A percentile compares a stretch with the other conserved stretches of the same genome.
These are phyloP conservation scores for Hipposideros larvatus DNA, from an alignment of 2,797 vertebrate genomes.

Conservation along the genomic window DNA sequence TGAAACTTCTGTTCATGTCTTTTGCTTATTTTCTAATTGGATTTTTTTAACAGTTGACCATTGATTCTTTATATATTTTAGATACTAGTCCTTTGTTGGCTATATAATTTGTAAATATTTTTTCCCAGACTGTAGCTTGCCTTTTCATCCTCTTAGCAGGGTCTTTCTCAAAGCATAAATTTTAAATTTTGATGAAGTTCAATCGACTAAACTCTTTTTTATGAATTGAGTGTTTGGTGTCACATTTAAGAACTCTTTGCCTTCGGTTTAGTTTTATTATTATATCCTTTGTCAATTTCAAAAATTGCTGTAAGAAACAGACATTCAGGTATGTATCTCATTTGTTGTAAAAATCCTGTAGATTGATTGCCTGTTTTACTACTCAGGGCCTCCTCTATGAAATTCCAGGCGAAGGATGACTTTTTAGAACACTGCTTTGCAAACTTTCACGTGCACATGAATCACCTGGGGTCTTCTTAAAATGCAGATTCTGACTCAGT, in stretches of 20 bases:
- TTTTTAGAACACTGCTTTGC: neutral
- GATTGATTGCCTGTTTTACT: neutral
- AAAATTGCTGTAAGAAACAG: neutral
- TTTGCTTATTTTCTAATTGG: constrained; percentile 18
- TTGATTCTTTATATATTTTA: neutral
- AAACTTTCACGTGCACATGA: neutral
- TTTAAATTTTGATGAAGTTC: constrained; percentile 48
- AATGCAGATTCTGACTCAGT: neutral
- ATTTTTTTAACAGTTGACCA: neutral
- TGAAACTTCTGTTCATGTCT: neutral
- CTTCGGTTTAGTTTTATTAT: constrained; percentile 1
- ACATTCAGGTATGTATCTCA: neutral
- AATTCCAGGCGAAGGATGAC: neutral
- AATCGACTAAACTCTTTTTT: neutral
- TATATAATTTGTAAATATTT: neutral
- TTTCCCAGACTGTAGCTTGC: neutral
- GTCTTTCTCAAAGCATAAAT: neutral
- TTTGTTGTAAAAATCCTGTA: neutral
- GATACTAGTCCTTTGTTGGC: neutral
- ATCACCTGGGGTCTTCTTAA: neutral
- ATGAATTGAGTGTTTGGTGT: constrained; percentile 4
- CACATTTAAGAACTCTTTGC: neutral
- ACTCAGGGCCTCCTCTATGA: neutral
- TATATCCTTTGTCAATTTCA: neutral
- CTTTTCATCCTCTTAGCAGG: neutral